These are phyloP conservation scores for Penaeus indicus DNA, from an alignment of 1,140 invertebrate species.

Conservation along the genomic window DNA sequence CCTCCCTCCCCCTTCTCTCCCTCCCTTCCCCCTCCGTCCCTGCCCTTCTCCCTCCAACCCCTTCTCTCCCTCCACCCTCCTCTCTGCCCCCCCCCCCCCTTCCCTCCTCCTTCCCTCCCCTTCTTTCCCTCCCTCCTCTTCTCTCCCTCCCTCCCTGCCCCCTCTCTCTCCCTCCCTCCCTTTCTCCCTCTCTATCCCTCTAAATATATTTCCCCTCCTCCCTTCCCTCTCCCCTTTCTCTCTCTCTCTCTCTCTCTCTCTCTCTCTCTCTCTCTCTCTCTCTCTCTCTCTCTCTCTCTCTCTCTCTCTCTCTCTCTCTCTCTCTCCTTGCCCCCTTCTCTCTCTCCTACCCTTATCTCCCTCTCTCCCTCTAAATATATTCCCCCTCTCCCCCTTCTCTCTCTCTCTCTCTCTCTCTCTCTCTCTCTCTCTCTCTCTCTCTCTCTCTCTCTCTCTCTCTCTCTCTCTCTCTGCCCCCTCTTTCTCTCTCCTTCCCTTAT, in stretches of 20 bases:
- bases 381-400: background rate
- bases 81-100: background rate
- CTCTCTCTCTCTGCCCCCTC: slow-evolving; percentile 2
- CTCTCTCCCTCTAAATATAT: slow-evolving; percentile 21
- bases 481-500: background rate
- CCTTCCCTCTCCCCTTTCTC: background rate
- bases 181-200: background rate
- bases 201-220: too few relatives aligned
- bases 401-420: background rate
- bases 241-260: background rate
- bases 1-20: background rate
- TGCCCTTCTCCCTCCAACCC: background rate
- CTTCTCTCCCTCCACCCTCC: background rate
- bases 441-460: slow-evolving; percentile 18
- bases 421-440: background rate
- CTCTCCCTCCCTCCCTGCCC: background rate
- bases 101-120: background rate
- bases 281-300: background rate
- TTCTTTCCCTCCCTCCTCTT: background rate
- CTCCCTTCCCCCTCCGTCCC: background rate
- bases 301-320: background rate
- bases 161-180: background rate
- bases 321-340: background rate
- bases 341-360: background rate
- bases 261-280: background rate